Conservation (phyloP, 2,797 vertebrate species). For the Microchirus variegatus region DNA sequence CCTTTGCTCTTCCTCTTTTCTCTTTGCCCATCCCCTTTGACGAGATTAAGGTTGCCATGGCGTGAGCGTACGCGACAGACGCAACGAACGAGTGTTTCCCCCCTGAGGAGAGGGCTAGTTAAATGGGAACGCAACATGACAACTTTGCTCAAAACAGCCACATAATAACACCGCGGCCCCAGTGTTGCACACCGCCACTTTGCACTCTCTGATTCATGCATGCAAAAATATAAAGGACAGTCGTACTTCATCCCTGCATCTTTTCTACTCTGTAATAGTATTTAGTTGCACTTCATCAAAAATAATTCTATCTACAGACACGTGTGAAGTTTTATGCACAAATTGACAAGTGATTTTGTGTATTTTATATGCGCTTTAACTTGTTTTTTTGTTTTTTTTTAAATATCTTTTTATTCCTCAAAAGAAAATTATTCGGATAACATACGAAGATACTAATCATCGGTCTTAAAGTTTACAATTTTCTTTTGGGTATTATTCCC, state of each 20-base stretch:
- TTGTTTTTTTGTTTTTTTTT: neutral
- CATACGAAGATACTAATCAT: too few species aligned
- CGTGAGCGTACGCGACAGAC: slow-evolving; percentile 69
- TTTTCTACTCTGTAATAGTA: slow-evolving; percentile 13
- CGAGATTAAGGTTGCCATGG: slow-evolving; percentile 75
- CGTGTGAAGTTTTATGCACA: neutral
- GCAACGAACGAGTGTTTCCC: slow-evolving; percentile 71
- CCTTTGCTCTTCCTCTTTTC: slow-evolving; percentile 29
- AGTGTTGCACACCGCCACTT: slow-evolving; percentile 52
- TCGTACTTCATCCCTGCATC: slow-evolving; percentile 9
- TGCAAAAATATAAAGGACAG: slow-evolving; percentile 41
- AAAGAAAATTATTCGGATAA: too few species aligned
- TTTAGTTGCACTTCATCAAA: slow-evolving; percentile 1
- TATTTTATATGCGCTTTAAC: too few species aligned
- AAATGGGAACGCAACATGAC: slow-evolving; percentile 76
- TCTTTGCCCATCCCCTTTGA: slow-evolving; percentile 58
- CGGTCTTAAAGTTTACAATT: too few species aligned
- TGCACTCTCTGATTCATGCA: slow-evolving; percentile 21
- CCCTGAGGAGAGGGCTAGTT: slow-evolving; percentile 67
- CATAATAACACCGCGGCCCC: slow-evolving; percentile 70
- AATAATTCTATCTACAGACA: neutral
- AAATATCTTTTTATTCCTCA: too few species aligned
- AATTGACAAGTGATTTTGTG: neutral
- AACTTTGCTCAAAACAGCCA: slow-evolving; percentile 67
- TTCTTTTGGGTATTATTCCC: too few species aligned